Evolutionary conservation across 2,113 vertebrate species (phyloP).

Genomic region (Apteryx mantelli): DNA sequence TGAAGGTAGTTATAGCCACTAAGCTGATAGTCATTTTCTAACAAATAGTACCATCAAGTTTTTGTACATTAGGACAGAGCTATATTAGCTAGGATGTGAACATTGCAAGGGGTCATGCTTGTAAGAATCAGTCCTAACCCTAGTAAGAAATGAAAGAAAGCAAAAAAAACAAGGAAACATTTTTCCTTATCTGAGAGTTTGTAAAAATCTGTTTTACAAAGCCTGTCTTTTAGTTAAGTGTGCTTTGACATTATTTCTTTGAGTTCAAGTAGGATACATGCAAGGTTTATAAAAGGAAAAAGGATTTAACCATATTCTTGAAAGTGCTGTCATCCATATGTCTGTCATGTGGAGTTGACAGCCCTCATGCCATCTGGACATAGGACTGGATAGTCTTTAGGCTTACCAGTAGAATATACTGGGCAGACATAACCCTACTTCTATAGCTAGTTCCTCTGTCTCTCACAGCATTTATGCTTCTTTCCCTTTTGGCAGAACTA

Average conservation of each 20-base stretch:
- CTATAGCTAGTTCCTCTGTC: background rate
- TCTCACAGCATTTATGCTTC: background rate
- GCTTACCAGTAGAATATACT: background rate
- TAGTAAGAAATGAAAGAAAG: background rate
- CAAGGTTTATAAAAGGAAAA: background rate
- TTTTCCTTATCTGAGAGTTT: background rate
- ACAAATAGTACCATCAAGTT: background rate
- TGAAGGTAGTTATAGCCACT: background rate
- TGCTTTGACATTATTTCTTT: background rate
- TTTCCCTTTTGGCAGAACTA: background rate
- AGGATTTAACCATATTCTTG: background rate
- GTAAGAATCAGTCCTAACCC: background rate
- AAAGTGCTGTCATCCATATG: accelerated
- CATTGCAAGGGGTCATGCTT: background rate
- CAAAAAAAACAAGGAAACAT: background rate
- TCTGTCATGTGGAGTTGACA: background rate
- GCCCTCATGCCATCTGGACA: background rate
- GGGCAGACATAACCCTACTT: background rate
- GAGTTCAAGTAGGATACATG: background rate
- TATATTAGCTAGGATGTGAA: background rate
- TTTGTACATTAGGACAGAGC: background rate
- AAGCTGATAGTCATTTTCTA: background rate
- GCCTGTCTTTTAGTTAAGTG: background rate
- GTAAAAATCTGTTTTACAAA: background rate
- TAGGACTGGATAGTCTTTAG: background rate